phyloP scores from a whole-genome alignment of 1,140 invertebrate species.

The Thaumetopoea pityocampa region DNA sequence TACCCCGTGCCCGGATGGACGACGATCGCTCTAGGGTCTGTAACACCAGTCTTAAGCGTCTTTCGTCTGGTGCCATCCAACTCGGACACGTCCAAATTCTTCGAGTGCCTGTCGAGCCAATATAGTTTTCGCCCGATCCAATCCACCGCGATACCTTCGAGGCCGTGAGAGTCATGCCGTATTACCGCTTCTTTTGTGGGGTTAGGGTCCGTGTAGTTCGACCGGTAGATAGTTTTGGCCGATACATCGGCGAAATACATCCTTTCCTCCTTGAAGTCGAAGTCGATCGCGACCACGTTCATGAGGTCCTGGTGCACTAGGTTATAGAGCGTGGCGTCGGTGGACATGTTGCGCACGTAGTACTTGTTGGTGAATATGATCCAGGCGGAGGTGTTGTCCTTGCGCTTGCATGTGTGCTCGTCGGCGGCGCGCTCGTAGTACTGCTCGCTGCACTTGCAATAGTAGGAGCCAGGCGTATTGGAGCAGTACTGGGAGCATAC shows the following conservation, averaged over 20 bases:
- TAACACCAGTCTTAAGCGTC: slow-evolving; percentile 90
- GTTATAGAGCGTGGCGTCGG: slow-evolving; percentile 90
- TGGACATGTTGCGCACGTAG: slow-evolving; percentile 96
- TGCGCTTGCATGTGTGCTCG: slow-evolving; percentile 92
- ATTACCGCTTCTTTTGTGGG: slow-evolving; percentile 88
- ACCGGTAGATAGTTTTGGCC: slow-evolving; percentile 92
- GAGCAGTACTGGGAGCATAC: slow-evolving; percentile 96
- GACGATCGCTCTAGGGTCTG: slow-evolving; percentile 94
- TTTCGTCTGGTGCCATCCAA: slow-evolving; percentile 94
- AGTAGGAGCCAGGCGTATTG: slow-evolving; percentile 96
- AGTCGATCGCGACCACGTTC: slow-evolving; percentile 97
- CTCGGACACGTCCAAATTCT: slow-evolving; percentile 94
- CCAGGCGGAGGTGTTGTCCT: slow-evolving; percentile 91
- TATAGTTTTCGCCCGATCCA: slow-evolving; percentile 98
- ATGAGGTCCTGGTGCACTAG: slow-evolving; percentile 96
- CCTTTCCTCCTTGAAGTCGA: slow-evolving; percentile 89
- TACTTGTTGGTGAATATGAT: slow-evolving; percentile 98
- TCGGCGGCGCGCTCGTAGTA: slow-evolving; percentile 93
- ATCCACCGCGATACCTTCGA: slow-evolving; percentile 97
- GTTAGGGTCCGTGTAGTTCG: slow-evolving; percentile 73
- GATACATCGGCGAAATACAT: slow-evolving; percentile 97
- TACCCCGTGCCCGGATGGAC: slow-evolving; percentile 97
- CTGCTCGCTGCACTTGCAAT: slow-evolving; percentile 96
- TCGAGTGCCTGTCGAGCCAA: slow-evolving; percentile 97
- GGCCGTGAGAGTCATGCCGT: slow-evolving; percentile 93